A percentile compares a stretch with the other conserved stretches of the same genome.
These are phyloP conservation scores for Temnothorax curvispinosus DNA, from an alignment of 1,140 invertebrate species.

Conservation along the genomic window DNA sequence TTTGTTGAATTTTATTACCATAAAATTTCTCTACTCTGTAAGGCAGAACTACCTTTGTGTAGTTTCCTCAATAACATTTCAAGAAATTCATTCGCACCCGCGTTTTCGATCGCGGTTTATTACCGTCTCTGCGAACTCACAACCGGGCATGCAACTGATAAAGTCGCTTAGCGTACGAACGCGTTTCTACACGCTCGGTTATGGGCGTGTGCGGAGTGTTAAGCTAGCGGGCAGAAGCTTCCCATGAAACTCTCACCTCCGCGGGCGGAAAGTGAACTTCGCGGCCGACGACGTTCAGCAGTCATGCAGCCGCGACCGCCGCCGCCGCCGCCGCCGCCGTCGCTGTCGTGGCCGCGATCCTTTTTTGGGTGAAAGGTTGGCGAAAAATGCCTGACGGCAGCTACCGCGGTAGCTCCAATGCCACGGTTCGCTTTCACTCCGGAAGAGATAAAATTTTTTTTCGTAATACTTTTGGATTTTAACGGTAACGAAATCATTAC, in stretches of 20 bases:
- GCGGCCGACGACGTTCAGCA: constrained; percentile 59
- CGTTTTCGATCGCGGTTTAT: constrained; percentile 26
- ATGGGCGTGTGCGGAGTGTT: constrained; percentile 71
- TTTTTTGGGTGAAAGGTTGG: constrained; percentile 81
- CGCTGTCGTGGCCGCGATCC: constrained; percentile 74
- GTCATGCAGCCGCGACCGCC: constrained; percentile 24
- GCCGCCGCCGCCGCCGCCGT: background rate
- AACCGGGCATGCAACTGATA: constrained; percentile 23
- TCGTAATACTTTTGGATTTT: background rate
- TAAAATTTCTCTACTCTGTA: background rate
- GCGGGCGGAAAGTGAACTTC: constrained; percentile 84
- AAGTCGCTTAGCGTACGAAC: constrained; percentile 29
- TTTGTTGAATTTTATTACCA: background rate
- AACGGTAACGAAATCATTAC: background rate
- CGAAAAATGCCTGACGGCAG: constrained; percentile 79
- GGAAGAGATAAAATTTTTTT: constrained; percentile 71
- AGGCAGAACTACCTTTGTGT: background rate
- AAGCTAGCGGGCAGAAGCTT: constrained; percentile 84
- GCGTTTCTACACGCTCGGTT: constrained; percentile 70
- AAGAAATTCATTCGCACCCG: constrained; percentile 38
- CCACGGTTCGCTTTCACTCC: constrained; percentile 82
- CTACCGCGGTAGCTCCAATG: constrained; percentile 81
- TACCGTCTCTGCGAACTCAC: background rate
- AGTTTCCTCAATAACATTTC: constrained; percentile 32
- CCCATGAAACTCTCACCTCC: constrained; percentile 86